Conservation (phyloP, 1,140 invertebrate species). For the Trichonephila inaurata region DNA sequence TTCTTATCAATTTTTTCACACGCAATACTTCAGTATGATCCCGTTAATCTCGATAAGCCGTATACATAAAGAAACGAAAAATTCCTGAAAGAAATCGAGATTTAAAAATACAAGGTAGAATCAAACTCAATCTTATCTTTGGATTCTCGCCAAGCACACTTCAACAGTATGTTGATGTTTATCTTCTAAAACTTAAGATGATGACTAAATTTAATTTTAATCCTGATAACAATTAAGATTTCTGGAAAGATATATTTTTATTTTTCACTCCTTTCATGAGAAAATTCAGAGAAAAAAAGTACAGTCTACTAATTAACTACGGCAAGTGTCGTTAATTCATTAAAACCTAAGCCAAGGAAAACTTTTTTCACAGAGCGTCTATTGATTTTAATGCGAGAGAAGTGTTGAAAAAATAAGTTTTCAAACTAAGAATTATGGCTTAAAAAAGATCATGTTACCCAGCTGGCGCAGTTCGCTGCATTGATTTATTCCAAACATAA, state of each 20-base stretch:
- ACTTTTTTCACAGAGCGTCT: conserved; percentile 44
- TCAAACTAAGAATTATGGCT: conserved; percentile 64
- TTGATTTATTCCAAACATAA: conserved; percentile 72
- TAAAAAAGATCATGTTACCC: conserved; percentile 65
- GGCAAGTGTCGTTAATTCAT: conserved; percentile 68
- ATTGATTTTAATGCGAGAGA: conserved; percentile 67
- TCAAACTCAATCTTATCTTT: background rate
- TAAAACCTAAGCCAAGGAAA: conserved; percentile 45
- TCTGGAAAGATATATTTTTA: conserved; percentile 36
- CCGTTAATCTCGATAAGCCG: background rate
- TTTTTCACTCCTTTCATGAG: conserved; percentile 41
- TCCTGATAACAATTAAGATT: conserved; percentile 64
- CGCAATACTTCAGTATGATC: background rate
- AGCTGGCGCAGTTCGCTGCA: conserved; percentile 58
- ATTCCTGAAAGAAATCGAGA: background rate
- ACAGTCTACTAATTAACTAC: conserved; percentile 60
- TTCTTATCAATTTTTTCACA: too few relatives aligned
- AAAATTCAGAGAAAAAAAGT: conserved; percentile 11
- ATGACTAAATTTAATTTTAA: conserved; percentile 54
- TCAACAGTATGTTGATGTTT: conserved; percentile 48
- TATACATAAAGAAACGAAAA: background rate
- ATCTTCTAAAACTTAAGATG: conserved; percentile 39
- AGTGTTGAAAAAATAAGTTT: conserved; percentile 61
- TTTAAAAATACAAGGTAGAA: background rate
- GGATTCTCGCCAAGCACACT: conserved; percentile 3